A percentile compares a stretch with the other conserved stretches of the same genome.
Conservation (phyloP, 2,113 vertebrate species). For the Xyrauchen texanus region DNA sequence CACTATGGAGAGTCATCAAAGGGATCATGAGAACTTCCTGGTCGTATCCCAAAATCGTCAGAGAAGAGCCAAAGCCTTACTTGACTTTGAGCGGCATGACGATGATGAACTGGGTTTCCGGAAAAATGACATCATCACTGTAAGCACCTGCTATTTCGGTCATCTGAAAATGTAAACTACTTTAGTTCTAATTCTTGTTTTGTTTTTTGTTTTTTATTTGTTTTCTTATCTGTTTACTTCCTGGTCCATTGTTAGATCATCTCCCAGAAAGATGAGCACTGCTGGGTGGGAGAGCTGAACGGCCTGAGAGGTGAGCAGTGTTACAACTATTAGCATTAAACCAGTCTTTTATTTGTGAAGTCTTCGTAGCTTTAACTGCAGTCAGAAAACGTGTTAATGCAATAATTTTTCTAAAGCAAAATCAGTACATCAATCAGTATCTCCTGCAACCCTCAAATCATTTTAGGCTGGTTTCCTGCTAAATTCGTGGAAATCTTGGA, state of each 20-base stretch:
- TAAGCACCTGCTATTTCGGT: slow-evolving; percentile 58
- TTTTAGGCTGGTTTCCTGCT: slow-evolving; percentile 95
- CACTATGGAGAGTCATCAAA: slow-evolving; percentile 97
- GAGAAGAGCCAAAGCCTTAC: slow-evolving; percentile 89
- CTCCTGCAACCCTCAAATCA: not conserved
- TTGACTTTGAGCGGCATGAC: slow-evolving; percentile 95
- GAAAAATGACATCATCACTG: slow-evolving; percentile 97
- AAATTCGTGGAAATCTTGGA: slow-evolving; percentile 97
- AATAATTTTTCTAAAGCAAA: too few relatives aligned
- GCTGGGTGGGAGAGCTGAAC: slow-evolving; percentile 98
- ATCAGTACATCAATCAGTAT: not conserved
- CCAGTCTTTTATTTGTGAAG: not conserved
- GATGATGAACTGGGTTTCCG: slow-evolving; percentile 96
- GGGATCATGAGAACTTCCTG: slow-evolving; percentile 93
- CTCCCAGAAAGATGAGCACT: slow-evolving; percentile 98
- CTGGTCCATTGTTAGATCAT: slow-evolving; percentile 78
- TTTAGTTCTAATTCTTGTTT: too few relatives aligned
- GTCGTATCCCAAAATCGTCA: slow-evolving; percentile 87
- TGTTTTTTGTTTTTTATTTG: too few relatives aligned
- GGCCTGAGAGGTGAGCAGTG: slow-evolving; percentile 87
- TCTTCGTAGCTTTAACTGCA: not conserved
- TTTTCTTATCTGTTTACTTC: not conserved
- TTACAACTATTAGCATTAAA: not conserved
- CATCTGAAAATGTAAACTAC: not conserved
- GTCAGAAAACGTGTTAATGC: not conserved